Percentiles rank a stretch among this genome's conserved stretches.
Conservation (phyloP, 2,113 vertebrate species). For the Erythrocercus mccallii region DNA sequence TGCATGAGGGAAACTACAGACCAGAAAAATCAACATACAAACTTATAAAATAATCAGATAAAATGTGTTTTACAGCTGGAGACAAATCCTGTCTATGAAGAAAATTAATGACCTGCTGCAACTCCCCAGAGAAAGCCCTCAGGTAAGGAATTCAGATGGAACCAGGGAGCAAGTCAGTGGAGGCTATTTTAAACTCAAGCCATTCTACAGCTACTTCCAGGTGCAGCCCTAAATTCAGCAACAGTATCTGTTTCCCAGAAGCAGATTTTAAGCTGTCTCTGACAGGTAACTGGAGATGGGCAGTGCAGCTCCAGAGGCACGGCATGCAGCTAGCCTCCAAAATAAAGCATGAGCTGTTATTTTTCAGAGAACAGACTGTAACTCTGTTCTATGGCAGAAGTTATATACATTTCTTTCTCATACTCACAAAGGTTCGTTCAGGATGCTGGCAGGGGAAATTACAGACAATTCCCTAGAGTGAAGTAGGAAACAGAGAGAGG, state of each 20-base stretch:
- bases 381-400: background rate
- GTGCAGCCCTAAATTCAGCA: conserved; percentile 19
- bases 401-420: background rate
- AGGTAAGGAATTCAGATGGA: background rate
- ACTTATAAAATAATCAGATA: background rate
- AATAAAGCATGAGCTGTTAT: background rate
- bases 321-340: background rate
- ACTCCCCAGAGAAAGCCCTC: background rate
- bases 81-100: background rate
- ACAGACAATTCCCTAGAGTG: background rate
- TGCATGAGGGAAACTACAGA: background rate
- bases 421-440: background rate
- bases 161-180: background rate
- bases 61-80: background rate
- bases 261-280: background rate
- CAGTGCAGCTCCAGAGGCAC: background rate
- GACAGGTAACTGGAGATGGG: background rate
- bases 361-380: background rate
- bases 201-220: conserved; percentile 3
- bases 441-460: background rate
- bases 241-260: conserved; percentile 4
- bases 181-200: conserved; percentile 21
- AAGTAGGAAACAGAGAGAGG: background rate
- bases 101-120: background rate
- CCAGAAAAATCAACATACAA: background rate